phyloP scores from a whole-genome alignment of 2,888 invertebrate species.

The Acanthococcus lagerstroemiae region DNA sequence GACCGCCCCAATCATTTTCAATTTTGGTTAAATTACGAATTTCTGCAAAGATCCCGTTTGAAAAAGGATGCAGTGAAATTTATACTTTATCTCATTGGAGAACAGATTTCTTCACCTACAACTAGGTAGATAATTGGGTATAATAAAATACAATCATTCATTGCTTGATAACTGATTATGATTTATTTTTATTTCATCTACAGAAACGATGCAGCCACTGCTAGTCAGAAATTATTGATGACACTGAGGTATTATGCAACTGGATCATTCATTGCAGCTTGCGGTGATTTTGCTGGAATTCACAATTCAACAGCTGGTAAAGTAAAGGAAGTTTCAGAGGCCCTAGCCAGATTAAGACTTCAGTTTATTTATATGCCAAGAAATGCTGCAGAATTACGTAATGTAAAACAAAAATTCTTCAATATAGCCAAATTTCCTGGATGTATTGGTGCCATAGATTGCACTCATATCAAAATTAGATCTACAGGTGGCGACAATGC shows the following conservation, averaged over 20 bases:
- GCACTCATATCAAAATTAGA: no score
- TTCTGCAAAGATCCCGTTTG: no score
- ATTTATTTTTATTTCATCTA: neutral
- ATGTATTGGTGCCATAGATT: no score
- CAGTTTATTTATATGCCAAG: neutral
- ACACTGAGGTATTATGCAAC: neutral
- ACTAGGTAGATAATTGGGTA: no score
- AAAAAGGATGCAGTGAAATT: no score
- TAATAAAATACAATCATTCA: no score
- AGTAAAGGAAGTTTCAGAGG: neutral
- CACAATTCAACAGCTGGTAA: neutral
- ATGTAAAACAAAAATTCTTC: neutral
- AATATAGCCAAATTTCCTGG: constrained; percentile 35
- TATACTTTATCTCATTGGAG: no score
- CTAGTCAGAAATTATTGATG: neutral
- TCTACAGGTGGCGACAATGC: no score
- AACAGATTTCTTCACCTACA: no score
- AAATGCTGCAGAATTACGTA: neutral
- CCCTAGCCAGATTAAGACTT: neutral
- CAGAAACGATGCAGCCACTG: neutral
- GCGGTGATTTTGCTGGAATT: neutral
- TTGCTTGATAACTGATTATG: no score
- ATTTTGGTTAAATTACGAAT: no score
- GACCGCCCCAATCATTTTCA: no score
- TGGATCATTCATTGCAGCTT: neutral